Percentiles rank a stretch among this genome's conserved stretches.
Evolutionary conservation across 1,140 invertebrate genomes (phyloP).

Genomic region (Drosophila takahashii): DNA sequence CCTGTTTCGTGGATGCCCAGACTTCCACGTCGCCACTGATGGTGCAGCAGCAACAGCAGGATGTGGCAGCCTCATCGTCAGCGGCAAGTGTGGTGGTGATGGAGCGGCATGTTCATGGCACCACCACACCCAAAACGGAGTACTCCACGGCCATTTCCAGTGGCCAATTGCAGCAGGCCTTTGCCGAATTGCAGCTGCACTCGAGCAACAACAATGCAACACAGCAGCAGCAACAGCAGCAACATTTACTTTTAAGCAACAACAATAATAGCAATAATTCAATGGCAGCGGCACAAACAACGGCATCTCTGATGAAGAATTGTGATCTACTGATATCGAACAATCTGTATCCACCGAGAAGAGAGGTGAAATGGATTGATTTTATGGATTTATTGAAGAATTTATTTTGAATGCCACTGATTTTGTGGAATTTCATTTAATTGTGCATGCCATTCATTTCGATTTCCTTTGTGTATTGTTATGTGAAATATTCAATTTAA

Average conservation of each 20-base stretch:
- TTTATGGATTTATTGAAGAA: neutral
- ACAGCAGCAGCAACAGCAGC: constrained; percentile 54
- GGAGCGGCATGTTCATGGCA: constrained; percentile 57
- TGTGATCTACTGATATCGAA: constrained; percentile 84
- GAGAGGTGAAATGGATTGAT: constrained; percentile 62
- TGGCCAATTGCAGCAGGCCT: constrained; percentile 74
- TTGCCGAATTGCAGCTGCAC: constrained; percentile 66
- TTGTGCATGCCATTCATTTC: neutral
- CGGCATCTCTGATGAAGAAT: constrained; percentile 71
- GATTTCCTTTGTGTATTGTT: neutral
- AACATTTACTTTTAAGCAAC: constrained; percentile 79
- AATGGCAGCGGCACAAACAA: constrained; percentile 58
- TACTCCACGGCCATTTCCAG: constrained; percentile 80
- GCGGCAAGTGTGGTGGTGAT: neutral
- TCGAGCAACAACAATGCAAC: constrained; percentile 46
- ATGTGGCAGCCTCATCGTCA: neutral
- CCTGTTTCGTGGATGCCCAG: constrained; percentile 71
- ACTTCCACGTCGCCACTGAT: constrained; percentile 75
- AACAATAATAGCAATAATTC: constrained; percentile 84
- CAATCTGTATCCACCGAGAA: constrained; percentile 84
- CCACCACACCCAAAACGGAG: constrained; percentile 77
- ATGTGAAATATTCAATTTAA: neutral
- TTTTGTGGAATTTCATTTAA: neutral
- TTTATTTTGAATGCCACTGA: neutral
- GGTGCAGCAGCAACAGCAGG: constrained; percentile 1